A percentile compares a stretch with the other conserved stretches of the same genome.
phyloP scores from a whole-genome alignment of 2,888 invertebrate species.

The Phengaris alcon region DNA sequence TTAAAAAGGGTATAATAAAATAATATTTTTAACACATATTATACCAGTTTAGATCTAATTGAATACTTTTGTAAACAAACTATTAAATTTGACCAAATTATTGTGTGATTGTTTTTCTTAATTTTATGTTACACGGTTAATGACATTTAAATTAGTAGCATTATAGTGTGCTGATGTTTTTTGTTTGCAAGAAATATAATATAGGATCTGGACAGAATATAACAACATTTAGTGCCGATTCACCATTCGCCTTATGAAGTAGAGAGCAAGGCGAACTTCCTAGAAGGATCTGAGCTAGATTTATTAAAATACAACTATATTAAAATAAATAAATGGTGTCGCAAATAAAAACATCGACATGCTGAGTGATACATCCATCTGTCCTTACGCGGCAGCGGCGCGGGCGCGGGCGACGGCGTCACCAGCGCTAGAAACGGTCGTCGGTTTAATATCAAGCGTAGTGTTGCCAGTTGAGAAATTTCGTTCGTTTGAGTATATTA shows the following conservation, averaged over 20 bases:
- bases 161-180: too few species aligned
- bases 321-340: not conserved
- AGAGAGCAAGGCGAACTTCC: not conserved
- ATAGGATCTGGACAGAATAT: too few species aligned
- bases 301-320: not conserved
- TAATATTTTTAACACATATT: not conserved
- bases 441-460: slow-evolving; percentile 29
- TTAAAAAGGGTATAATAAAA: too few species aligned
- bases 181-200: too few species aligned
- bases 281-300: not conserved
- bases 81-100: too few species aligned
- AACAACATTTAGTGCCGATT: too few species aligned
- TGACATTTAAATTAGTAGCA: too few species aligned
- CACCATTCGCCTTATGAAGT: not conserved
- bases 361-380: slow-evolving; percentile 44
- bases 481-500: slow-evolving; percentile 18
- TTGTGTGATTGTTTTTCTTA: too few species aligned
- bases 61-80: too few species aligned
- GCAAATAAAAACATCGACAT: slow-evolving; percentile 39
- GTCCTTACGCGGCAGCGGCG: slow-evolving; percentile 61
- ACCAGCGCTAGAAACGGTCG: slow-evolving; percentile 52
- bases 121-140: too few species aligned
- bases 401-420: slow-evolving; percentile 54
- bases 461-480: slow-evolving; percentile 34
- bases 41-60: too few species aligned